Base-by-base conservation (phyloP, 1,140 invertebrate genomes). In the Telenomus remus region DNA sequence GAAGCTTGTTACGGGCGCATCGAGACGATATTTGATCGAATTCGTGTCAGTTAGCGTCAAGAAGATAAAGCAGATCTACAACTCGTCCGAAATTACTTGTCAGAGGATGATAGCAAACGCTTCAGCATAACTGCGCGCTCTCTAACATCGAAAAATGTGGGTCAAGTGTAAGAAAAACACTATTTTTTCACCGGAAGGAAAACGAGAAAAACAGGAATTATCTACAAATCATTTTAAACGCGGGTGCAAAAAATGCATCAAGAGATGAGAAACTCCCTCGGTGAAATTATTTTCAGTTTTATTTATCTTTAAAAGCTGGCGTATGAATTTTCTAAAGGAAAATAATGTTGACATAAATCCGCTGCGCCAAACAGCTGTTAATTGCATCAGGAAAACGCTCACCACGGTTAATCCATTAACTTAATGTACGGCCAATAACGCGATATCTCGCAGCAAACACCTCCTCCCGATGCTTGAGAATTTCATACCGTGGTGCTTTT, bases 391-490 rank as follows among this genome's bases (percentile, higher is more conserved):
- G 63, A 50, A 50, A 64, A 54, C 43, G 59, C 59, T 43, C 47
- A 59, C 47, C 63, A 68, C 68, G 56, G 61, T 57, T 33, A 57
- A 68, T 61, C 68, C 74, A 77, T 77, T 77, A 61, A 72, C 53
- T 39, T 71, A 72, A 77, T 63, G 68, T 77, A 77, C 64, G 74
- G 68, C 66, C 68, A 66, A 71, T 77, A 71, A 77, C 74, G 19
- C 68, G 68, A 61, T 60, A 43, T 43, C 16, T n/a, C 7, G n/a
- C 43, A 5, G 19, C 19, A 51, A 27, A 46, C n/a, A 39, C 63
- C 43, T 55, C 50, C 48, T 19, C 56, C 39, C 60, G 10, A 64
- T n/a, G 47, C 44, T 10, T 43, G 37, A 34, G 44, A 59, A 70
- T 71, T 42, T 76, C 57, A 59, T 71, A 64, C 55, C 39, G 33